Evolutionary conservation across 37 sponge, comb jelly and placozoan genomes (phyloP).

Genomic region (Haliclona indistincta): DNA sequence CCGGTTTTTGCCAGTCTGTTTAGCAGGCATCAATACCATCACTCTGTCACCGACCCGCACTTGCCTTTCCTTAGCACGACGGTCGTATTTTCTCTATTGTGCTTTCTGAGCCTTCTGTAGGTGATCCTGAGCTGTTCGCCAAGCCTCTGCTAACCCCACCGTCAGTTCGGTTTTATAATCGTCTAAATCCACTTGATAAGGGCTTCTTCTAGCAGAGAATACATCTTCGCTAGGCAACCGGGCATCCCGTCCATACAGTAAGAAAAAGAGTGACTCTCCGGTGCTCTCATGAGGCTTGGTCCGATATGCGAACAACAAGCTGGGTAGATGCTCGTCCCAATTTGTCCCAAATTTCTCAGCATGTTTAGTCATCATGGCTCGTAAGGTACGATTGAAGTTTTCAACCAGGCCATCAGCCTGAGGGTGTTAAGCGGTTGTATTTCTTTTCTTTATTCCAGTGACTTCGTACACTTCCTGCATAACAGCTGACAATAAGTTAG

Average conservation of each 20-base stretch:
- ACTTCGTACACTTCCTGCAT: slow-evolving; percentile 7
- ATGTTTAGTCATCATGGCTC: slow-evolving; percentile 12
- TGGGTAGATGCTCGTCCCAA: slow-evolving; percentile 12
- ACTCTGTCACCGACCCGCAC: slow-evolving; percentile 1
- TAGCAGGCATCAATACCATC: neutral
- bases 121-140: neutral
- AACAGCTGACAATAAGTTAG: slow-evolving; percentile 20
- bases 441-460: slow-evolving; percentile 11
- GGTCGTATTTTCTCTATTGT: slow-evolving; percentile 3
- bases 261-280: slow-evolving; percentile 11
- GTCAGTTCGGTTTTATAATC: slow-evolving; percentile 25
- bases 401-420: slow-evolving; percentile 9
- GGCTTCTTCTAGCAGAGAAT: neutral
- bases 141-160: neutral
- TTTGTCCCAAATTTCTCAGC: neutral
- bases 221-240: neutral
- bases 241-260: slow-evolving; percentile 24
- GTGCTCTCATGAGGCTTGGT: slow-evolving; percentile 14
- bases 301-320: slow-evolving; percentile 19
- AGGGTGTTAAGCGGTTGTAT: slow-evolving; percentile 17
- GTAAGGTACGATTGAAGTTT: neutral
- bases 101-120: slow-evolving; percentile 4
- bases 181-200: slow-evolving; percentile 15
- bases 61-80: neutral
- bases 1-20: neutral